phyloP scores from a whole-genome alignment of 2,888 invertebrate species.

The Marasmarcha lunaedactyla region DNA sequence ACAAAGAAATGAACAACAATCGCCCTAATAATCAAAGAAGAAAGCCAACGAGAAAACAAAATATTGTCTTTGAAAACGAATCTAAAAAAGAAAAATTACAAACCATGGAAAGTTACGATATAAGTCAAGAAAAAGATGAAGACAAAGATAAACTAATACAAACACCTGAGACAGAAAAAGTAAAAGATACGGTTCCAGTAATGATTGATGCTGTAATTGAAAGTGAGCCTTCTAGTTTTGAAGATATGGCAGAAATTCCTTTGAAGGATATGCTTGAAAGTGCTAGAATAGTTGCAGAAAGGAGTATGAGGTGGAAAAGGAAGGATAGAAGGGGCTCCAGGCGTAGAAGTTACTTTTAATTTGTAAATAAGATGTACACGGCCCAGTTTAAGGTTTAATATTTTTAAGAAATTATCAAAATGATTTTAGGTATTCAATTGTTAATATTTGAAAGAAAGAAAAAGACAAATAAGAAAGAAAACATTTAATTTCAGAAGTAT shows the following conservation, averaged over 20 bases:
- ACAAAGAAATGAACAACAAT: slow-evolving; percentile 17
- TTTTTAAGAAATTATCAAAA: too few relatives aligned
- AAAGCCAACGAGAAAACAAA: slow-evolving; percentile 15
- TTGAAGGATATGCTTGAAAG: slow-evolving; percentile 16
- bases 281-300: slow-evolving; percentile 36
- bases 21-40: neutral
- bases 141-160: slow-evolving; percentile 4
- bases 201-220: slow-evolving; percentile 14
- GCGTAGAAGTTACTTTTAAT: too few relatives aligned
- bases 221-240: slow-evolving; percentile 17
- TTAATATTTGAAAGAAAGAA: too few relatives aligned
- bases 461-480: too few relatives aligned
- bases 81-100: slow-evolving; percentile 20
- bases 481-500: too few relatives aligned
- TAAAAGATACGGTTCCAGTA: slow-evolving; percentile 20
- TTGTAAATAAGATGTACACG: slow-evolving; percentile 4
- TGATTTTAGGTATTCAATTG: too few relatives aligned
- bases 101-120: slow-evolving; percentile 12
- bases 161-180: slow-evolving; percentile 5
- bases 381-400: too few relatives aligned
- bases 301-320: slow-evolving; percentile 31
- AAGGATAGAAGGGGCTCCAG: slow-evolving; percentile 29
- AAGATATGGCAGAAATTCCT: slow-evolving; percentile 15
- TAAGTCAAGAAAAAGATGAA: slow-evolving; percentile 8
- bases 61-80: slow-evolving; percentile 25